phyloP scores from a whole-genome alignment of 1,140 invertebrate species.

The Eulimnadia texana region DNA sequence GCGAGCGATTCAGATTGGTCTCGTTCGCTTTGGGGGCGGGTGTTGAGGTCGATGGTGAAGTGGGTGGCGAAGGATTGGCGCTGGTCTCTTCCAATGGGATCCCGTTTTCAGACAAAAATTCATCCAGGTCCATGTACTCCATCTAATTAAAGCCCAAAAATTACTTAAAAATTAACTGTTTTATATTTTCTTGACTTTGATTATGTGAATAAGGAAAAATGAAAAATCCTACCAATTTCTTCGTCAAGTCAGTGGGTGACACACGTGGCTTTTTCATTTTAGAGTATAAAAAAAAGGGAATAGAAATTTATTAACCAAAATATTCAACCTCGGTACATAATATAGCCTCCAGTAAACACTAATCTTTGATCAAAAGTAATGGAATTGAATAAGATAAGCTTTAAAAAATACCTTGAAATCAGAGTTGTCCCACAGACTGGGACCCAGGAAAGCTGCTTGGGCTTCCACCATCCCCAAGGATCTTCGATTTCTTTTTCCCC shows the following conservation, averaged over 20 bases:
- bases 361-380: background rate
- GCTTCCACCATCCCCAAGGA: constrained; percentile 67
- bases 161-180: no score
- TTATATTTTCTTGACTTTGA: background rate
- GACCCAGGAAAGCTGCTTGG: constrained; percentile 82
- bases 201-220: constrained; percentile 1
- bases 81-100: constrained; percentile 55
- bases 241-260: constrained; percentile 3
- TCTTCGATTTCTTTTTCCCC: constrained; percentile 48
- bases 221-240: background rate
- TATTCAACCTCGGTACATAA: no score
- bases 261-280: background rate
- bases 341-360: no score
- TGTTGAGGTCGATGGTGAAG: background rate
- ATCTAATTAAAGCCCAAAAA: constrained; percentile 24
- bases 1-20: no score
- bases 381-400: background rate
- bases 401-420: constrained; percentile 67
- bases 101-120: constrained; percentile 86
- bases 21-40: background rate
- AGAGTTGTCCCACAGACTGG: constrained; percentile 86
- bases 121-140: constrained; percentile 89
- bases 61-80: background rate
- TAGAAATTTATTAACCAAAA: constrained; percentile 10
- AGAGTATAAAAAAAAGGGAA: background rate